phyloP scores from a whole-genome alignment of 2,113 vertebrate genomes.

The Hemicordylus capensis region DNA sequence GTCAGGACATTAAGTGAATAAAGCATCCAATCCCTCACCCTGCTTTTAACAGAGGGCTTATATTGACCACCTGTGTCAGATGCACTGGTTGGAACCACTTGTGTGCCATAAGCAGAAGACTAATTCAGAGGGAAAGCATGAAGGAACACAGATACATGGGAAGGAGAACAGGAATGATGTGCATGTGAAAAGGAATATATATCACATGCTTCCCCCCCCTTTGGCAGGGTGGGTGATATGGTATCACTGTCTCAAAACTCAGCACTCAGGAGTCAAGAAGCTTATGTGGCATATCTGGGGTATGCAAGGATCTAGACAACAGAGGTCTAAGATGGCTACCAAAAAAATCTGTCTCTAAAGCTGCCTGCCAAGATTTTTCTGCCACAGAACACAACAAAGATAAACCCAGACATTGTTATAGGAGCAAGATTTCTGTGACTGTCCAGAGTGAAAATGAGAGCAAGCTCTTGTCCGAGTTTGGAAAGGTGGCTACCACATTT shows the following conservation, averaged over 20 bases:
- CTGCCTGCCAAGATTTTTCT: neutral
- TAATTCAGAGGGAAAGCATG: neutral
- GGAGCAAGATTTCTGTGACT: neutral
- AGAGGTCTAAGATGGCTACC: neutral
- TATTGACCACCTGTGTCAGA: neutral
- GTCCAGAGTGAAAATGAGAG: neutral
- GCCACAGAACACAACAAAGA: neutral
- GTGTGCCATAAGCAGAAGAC: neutral
- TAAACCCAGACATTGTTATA: neutral
- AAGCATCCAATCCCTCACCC: too few species aligned
- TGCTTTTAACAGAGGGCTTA: too few species aligned
- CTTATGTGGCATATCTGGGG: neutral
- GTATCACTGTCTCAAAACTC: neutral
- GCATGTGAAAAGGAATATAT: too few species aligned
- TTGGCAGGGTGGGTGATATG: neutral
- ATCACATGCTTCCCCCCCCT: neutral
- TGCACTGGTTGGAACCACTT: neutral
- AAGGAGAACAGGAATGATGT: neutral
- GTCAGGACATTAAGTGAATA: too few species aligned
- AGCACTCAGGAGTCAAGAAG: neutral
- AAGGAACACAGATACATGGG: too few species aligned
- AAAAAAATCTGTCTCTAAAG: too few species aligned
- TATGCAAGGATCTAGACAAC: neutral
- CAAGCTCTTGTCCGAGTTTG: neutral
- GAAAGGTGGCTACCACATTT: neutral